Conservation (phyloP, 2,113 vertebrate species). For the Chaenogobius annularis region DNA sequence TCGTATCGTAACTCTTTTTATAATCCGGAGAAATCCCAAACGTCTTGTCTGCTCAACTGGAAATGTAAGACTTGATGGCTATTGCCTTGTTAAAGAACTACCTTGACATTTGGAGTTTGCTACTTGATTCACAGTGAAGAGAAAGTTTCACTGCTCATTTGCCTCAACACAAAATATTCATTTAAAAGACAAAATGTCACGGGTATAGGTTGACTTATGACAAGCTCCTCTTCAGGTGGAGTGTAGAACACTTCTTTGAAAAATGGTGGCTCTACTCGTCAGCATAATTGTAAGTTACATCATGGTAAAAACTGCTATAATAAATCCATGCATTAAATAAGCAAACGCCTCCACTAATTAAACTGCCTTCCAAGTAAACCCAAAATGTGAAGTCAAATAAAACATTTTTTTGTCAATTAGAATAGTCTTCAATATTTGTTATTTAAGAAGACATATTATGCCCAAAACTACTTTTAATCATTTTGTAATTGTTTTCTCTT, state of each 20-base stretch:
- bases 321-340: not conserved
- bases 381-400: not conserved
- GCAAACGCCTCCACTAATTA: not conserved
- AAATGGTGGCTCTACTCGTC: not conserved
- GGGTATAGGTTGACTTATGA: slow-evolving; percentile 1
- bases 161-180: slow-evolving; percentile 13
- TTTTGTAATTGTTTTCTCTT: not conserved
- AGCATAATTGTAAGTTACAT: not conserved
- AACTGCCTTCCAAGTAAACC: not conserved
- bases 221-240: not conserved
- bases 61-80: slow-evolving; percentile 36
- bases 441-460: no score
- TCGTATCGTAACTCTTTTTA: slow-evolving; percentile 40
- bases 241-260: not conserved
- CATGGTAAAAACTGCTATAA: not conserved
- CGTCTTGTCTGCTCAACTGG: slow-evolving; percentile 35
- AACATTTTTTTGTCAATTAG: not conserved
- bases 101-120: slow-evolving; percentile 43
- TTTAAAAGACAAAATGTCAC: slow-evolving; percentile 8
- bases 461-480: no score
- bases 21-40: slow-evolving; percentile 46
- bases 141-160: slow-evolving; percentile 26
- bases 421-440: no score
- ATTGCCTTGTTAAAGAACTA: slow-evolving; percentile 55
- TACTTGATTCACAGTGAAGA: slow-evolving; percentile 26